Conservation (phyloP, 2,797 vertebrate genomes). For the Cichlasoma orientale region DNA sequence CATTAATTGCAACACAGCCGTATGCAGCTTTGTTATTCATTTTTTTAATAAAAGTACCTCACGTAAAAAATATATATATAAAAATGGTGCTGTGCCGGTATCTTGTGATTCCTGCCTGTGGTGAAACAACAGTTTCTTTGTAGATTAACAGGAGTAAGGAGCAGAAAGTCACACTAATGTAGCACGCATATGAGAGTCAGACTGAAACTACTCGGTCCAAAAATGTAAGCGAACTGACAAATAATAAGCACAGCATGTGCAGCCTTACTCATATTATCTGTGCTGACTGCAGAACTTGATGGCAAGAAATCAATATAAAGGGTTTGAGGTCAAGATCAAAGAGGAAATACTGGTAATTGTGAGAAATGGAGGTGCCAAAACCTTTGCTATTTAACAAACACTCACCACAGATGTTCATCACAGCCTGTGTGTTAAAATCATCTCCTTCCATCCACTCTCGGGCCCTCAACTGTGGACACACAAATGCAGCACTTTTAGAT, state of each 20-base stretch:
- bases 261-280: not conserved
- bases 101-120: not conserved
- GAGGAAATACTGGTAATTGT: not conserved
- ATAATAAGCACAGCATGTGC: not conserved
- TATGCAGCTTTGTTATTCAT: too few species aligned
- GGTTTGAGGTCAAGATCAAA: not conserved
- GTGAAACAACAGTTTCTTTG: not conserved
- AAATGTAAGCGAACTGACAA: not conserved
- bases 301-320: not conserved
- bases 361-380: not conserved
- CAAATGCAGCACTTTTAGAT: conserved; percentile 2
- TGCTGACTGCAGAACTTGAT: not conserved
- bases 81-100: too few species aligned
- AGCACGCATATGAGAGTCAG: not conserved
- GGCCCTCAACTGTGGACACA: conserved; percentile 65
- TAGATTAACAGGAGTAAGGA: not conserved
- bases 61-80: not conserved
- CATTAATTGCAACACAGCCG: too few species aligned
- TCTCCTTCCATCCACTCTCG: conserved; percentile 79
- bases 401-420: conserved; percentile 85
- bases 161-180: not conserved
- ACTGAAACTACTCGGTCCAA: not conserved
- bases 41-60: too few species aligned
- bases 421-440: conserved; percentile 80
- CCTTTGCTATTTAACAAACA: conserved; percentile 2